Evolutionary conservation across 2,797 vertebrate species (phyloP), one percentile per base, ranked within the genome.

Genomic region (Channallabes apus): DNA sequence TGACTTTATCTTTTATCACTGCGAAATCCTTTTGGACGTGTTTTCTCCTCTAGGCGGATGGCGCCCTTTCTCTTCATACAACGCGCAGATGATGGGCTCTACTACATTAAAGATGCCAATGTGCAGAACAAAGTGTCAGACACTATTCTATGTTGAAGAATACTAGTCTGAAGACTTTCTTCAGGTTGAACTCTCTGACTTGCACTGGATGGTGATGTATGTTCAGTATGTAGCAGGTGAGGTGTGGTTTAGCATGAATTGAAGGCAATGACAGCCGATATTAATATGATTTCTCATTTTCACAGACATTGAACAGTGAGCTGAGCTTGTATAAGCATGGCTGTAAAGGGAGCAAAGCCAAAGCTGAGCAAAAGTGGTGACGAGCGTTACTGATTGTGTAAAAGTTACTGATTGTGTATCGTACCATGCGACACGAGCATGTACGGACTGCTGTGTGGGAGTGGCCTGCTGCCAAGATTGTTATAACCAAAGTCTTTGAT

Each of bases 371-470:
- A 22, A 51, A 80, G 46, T n/a, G 1, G 61, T 67, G 41, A 22
- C 1, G 18, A 29, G n/a, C 2, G 41, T 54, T 11, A 17, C n/a
- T 54, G 79, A 54, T 46, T 46, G 46, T 46, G 46, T 46, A 46
- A 67, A 80, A 80, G 62, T 80, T 79, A 62, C 22, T 9, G 56
- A 79, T 41, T 29, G 79, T 54, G 24, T 27, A 20, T 8, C 0
- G 9, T 65, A 24, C 78, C 78, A 80, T 51, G 62, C 27, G 22
- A 51, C 41, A 80, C 18, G 27, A 22, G n/a, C 79, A 67, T 80
- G n/a, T 67, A 80, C 18, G 0, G 0, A 22, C 62, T 80, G 27
- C 9, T 80, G 41, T 65, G 78, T 80, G 61, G 79, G 79, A 29
- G 62, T 67, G 79, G 62, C 5, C n/a, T 54, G 38, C 78, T 64